Evolutionary conservation across 2,797 vertebrate genomes (phyloP).

Genomic region (Sus cebifrons): DNA sequence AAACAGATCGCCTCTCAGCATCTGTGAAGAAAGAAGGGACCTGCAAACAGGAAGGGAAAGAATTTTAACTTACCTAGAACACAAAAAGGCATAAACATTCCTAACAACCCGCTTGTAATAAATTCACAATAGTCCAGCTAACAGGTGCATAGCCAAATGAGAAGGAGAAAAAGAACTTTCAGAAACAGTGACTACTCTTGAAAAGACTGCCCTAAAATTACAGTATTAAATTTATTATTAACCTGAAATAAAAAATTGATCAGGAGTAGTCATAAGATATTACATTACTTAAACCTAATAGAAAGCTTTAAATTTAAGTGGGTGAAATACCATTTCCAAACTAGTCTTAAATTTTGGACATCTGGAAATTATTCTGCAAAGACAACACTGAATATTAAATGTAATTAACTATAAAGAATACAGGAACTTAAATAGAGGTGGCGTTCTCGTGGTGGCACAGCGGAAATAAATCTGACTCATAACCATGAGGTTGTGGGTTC

Average conservation of each 20-base stretch:
- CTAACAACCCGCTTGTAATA: neutral
- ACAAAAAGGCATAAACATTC: neutral
- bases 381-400: neutral
- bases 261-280: neutral
- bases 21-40: conserved; percentile 93
- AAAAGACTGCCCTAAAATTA: neutral
- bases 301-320: neutral
- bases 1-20: conserved; percentile 92
- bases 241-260: conserved; percentile 51
- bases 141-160: neutral
- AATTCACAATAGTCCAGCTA: neutral
- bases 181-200: conserved; percentile 27
- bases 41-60: conserved; percentile 82
- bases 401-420: neutral
- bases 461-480: no score
- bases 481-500: no score
- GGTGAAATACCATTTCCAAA: neutral
- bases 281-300: neutral
- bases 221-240: neutral
- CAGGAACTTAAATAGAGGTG: neutral
- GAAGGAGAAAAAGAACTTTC: neutral
- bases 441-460: no score
- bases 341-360: neutral
- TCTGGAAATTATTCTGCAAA: neutral
- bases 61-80: neutral